phyloP scores from a whole-genome alignment of 2,113 vertebrate genomes.

The Atlantisia rogersi region DNA sequence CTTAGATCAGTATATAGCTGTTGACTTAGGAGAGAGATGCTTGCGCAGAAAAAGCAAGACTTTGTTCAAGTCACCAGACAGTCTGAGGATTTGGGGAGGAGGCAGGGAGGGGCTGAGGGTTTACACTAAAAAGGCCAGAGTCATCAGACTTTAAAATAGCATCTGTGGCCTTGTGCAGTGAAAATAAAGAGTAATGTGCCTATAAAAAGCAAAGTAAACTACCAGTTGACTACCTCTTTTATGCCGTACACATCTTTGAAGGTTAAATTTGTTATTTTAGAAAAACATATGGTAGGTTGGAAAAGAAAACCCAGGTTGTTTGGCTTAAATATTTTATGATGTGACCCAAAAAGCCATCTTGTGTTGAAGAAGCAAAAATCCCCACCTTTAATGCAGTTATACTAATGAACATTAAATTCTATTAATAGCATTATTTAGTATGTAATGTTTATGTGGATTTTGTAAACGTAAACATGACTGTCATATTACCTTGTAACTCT shows the following conservation, averaged over 20 bases:
- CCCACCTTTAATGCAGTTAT: background rate
- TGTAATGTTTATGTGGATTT: background rate
- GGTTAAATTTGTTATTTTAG: slow-evolving; percentile 65
- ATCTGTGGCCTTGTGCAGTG: slow-evolving; percentile 57
- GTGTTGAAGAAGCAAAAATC: background rate
- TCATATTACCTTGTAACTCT: background rate
- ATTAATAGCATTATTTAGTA: background rate
- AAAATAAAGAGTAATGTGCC: slow-evolving; percentile 41
- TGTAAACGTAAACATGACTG: background rate
- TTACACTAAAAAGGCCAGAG: slow-evolving; percentile 67
- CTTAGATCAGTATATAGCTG: slow-evolving; percentile 20
- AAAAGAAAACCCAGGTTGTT: slow-evolving; percentile 19
- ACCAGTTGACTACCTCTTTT: slow-evolving; percentile 66
- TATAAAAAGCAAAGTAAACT: slow-evolving; percentile 71
- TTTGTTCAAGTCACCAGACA: slow-evolving; percentile 73
- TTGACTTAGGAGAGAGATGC: slow-evolving; percentile 55
- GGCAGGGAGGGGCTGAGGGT: slow-evolving; percentile 64
- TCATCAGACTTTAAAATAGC: slow-evolving; percentile 81
- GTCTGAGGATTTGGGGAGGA: slow-evolving; percentile 65
- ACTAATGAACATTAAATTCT: background rate
- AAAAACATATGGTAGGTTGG: slow-evolving; percentile 57
- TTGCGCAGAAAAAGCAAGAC: slow-evolving; percentile 72
- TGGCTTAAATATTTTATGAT: background rate
- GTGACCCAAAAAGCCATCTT: background rate
- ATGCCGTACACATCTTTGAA: slow-evolving; percentile 54